A percentile compares a stretch with the other conserved stretches of the same genome.
Conservation (phyloP, 2,113 vertebrate species). For the Hippocampus zosterae region DNA sequence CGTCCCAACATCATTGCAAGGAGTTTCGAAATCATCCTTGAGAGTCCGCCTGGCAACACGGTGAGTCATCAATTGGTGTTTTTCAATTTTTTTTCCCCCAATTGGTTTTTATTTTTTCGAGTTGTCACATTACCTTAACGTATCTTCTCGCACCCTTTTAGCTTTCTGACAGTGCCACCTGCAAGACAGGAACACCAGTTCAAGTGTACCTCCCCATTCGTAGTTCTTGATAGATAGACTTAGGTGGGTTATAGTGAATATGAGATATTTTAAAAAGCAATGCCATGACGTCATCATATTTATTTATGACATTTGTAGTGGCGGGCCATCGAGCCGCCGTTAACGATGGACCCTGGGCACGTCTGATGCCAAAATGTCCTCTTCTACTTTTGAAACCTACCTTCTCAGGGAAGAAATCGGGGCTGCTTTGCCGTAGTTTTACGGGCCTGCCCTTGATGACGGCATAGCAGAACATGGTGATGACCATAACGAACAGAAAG, state of each 20-base stretch:
- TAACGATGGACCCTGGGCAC: no score
- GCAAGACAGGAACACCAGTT: conserved; percentile 24
- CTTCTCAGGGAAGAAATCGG: conserved; percentile 92
- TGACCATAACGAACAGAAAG: conserved; percentile 99
- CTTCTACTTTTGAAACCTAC: conserved; percentile 50
- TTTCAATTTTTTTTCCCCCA: background rate
- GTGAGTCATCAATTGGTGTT: conserved; percentile 23
- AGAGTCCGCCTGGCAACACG: conserved; percentile 62
- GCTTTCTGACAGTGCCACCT: conserved; percentile 93
- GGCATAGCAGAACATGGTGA: conserved; percentile 99
- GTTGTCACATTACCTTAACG: background rate
- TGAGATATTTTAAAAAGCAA: no score
- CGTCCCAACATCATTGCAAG: conserved; percentile 94
- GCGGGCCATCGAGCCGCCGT: no score
- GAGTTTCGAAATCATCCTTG: conserved; percentile 72
- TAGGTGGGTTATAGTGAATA: no score
- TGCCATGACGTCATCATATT: no score
- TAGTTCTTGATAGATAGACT: no score
- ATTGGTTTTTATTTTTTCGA: background rate
- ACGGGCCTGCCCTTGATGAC: conserved; percentile 96
- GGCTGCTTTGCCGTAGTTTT: conserved; percentile 87
- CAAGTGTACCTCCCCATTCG: background rate
- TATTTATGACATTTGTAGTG: no score
- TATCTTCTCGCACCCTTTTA: conserved; percentile 60
- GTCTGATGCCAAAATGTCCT: background rate